Evolutionary conservation across 2,113 vertebrate species (phyloP).

Genomic region (Albula glossodonta): DNA sequence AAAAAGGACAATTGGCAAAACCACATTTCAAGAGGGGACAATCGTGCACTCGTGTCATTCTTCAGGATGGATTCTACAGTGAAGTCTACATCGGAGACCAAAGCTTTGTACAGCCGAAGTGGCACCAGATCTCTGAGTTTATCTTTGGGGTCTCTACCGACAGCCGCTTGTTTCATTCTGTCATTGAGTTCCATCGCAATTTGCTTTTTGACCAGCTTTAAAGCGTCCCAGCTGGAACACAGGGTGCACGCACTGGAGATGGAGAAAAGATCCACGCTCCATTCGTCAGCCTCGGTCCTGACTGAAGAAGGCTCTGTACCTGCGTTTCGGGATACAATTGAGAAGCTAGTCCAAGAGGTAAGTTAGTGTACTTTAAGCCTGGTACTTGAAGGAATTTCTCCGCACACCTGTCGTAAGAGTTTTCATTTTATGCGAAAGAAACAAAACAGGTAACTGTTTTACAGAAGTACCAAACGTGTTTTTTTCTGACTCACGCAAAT

Average conservation of each 20-base stretch:
- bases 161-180: constrained; percentile 60
- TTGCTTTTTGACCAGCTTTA: constrained; percentile 71
- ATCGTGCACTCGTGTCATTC: neutral
- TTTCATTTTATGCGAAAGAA: neutral
- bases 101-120: neutral
- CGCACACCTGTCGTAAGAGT: too few relatives aligned
- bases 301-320: constrained; percentile 48
- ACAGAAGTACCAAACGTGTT: too few relatives aligned
- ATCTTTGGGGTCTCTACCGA: constrained; percentile 21
- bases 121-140: constrained; percentile 1
- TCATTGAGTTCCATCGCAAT: constrained; percentile 60
- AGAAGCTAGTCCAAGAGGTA: constrained; percentile 75
- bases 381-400: too few relatives aligned
- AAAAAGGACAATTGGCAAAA: neutral
- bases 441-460: neutral
- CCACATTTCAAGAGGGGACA: constrained; percentile 1
- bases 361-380: constrained; percentile 29
- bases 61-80: constrained; percentile 34
- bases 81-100: constrained; percentile 20
- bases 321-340: constrained; percentile 68
- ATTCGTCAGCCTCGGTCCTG: constrained; percentile 36
- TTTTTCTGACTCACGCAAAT: too few relatives aligned
- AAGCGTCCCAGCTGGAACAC: constrained; percentile 70
- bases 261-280: constrained; percentile 47
- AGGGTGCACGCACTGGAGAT: constrained; percentile 68